Base-by-base conservation (phyloP, 2,113 vertebrate species). In the Sceloporus undulatus region DNA sequence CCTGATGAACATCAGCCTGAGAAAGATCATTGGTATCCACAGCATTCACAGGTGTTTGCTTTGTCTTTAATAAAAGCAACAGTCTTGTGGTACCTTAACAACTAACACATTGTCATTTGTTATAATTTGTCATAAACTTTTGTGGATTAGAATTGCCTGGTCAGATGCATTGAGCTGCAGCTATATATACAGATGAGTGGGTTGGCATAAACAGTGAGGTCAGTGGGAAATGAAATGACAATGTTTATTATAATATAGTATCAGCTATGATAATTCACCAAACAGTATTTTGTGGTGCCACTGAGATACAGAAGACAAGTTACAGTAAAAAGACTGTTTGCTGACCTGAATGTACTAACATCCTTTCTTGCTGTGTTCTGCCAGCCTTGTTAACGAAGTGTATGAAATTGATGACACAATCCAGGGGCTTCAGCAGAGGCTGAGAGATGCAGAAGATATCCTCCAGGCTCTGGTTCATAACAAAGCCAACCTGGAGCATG, bases 301-400 rank as follows among this genome's bases (percentile, higher is more conserved):
- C 66, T 70, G 42, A 68, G 21, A 79, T 10, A 56, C 18, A 21
- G 54, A 62, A 62, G 79, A 62, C 18, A 34, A 9, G 9, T 29
- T 4, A 25, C 27, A 2, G 52, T 9, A 21, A 25, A 6, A 0
- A 21, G 42, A 23, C 5, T 29, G 10, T 81, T 77, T 65, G 21
- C 9, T 19, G 5, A 34, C 0, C 1, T 42, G 70, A 82, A 66
- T 29, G 1, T 19, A 2, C 59, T 92, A 25, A 92, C 0, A 16
- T 1, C 73, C 23, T 65, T 85, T 88, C 9, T 59, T 62, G 29
- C 85, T n/a, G 34, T 92, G 48, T 10, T n/a, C 86, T 2, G 10
- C 70, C 94, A 99, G 99, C 89, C 98, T 99, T 1, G 97, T 99
- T 38, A 95, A 92, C 0, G 99, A 99, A 89, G 98, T 99, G 7